These are phyloP conservation scores for Crotalus horridus DNA, from an alignment of 2,113 vertebrate species.

Conservation along the genomic window DNA sequence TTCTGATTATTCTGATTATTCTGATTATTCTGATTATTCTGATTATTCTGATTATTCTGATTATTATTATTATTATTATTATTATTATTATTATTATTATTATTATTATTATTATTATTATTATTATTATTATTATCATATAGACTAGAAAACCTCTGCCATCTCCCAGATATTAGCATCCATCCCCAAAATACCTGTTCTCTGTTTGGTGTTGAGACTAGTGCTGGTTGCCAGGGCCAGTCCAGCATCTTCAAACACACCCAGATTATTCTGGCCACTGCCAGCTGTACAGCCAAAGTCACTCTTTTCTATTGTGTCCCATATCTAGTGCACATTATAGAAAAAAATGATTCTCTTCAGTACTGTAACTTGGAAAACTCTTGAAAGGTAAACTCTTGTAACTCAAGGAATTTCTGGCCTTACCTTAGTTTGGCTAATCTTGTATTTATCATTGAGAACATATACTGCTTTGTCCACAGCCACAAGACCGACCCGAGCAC, in stretches of 20 bases:
- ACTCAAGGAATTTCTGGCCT: not conserved
- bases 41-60: no score
- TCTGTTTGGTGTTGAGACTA: slow-evolving; percentile 34
- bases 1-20: no score
- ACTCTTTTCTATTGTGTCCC: slow-evolving; percentile 76
- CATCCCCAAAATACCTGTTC: slow-evolving; percentile 61
- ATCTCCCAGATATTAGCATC: not conserved
- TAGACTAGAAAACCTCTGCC: not conserved
- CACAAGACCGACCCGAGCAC: slow-evolving; percentile 70
- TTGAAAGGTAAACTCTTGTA: not conserved
- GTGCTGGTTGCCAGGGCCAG: slow-evolving; percentile 69
- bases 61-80: no score
- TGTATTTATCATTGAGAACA: slow-evolving; percentile 71
- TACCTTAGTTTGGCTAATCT: slow-evolving; percentile 71
- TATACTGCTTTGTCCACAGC: slow-evolving; percentile 75
- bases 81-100: no score
- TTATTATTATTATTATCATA: not conserved
- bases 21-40: no score
- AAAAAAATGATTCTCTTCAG: not conserved
- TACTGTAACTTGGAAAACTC: no score
- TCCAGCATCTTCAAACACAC: slow-evolving; percentile 82
- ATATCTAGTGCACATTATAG: slow-evolving; percentile 65
- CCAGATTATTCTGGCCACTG: slow-evolving; percentile 70
- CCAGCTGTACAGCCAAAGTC: slow-evolving; percentile 84
- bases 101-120: no score